phyloP scores from a whole-genome alignment of 2,113 vertebrate species.

The Sula dactylatra region DNA sequence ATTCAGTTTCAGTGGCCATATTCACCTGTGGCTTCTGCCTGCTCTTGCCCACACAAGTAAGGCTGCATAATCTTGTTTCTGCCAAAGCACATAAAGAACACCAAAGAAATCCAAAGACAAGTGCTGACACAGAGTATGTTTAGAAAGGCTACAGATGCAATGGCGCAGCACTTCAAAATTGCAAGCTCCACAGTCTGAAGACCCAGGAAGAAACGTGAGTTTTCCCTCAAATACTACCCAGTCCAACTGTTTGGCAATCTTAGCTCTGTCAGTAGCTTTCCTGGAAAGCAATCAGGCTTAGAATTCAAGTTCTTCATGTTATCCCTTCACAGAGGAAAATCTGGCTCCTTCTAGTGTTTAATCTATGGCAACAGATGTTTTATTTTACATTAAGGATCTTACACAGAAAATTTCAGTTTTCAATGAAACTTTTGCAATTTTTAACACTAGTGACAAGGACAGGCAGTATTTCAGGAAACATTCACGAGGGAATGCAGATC shows the following conservation, averaged over 20 bases:
- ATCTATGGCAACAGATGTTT: neutral
- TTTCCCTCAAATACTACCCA: neutral
- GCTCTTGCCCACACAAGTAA: neutral
- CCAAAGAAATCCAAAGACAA: neutral
- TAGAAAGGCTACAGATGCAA: neutral
- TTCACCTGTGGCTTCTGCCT: neutral
- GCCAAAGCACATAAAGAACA: neutral
- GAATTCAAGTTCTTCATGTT: neutral
- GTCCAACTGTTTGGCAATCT: neutral
- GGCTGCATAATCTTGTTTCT: neutral
- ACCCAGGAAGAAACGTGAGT: neutral
- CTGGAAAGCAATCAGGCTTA: neutral
- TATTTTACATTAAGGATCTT: neutral
- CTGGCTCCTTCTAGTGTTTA: neutral
- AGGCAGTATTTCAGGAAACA: neutral
- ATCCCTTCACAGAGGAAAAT: neutral
- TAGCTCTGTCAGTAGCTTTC: neutral
- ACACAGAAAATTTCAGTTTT: neutral
- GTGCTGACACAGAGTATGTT: neutral
- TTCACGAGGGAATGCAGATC: neutral
- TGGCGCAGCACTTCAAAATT: neutral
- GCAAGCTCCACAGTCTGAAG: neutral
- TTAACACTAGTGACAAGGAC: neutral
- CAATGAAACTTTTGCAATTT: neutral
- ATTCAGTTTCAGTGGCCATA: neutral